phyloP scores from a whole-genome alignment of 2,797 vertebrate genomes.

The Chelonia mydas region DNA sequence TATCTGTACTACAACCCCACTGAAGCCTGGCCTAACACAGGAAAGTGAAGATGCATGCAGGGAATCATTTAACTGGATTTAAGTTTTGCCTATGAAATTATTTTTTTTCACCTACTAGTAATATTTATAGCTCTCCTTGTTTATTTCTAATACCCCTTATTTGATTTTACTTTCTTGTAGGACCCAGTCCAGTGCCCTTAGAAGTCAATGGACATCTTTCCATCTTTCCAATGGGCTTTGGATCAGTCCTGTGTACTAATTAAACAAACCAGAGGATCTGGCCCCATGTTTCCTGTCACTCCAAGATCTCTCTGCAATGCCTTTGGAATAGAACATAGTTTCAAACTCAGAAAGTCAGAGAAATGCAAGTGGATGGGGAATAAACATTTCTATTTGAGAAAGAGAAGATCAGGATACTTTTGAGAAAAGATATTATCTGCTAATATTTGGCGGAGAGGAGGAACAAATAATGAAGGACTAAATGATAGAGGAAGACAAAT shows the following conservation, averaged over 20 bases:
- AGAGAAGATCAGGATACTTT: not conserved
- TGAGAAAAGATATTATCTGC: not conserved
- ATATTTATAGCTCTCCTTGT: not conserved
- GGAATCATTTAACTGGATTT: not conserved
- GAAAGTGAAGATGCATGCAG: not conserved
- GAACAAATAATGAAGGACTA: not conserved
- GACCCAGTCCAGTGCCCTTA: not conserved
- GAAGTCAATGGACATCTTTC: not conserved
- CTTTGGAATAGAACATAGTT: not conserved
- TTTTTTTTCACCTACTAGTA: not conserved
- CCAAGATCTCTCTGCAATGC: not conserved
- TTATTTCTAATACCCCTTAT: not conserved
- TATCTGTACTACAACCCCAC: not conserved
- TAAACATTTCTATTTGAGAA: not conserved
- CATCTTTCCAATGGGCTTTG: not conserved
- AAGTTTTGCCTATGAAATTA: not conserved
- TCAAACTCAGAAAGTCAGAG: not conserved
- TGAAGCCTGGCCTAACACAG: not conserved
- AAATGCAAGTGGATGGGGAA: not conserved
- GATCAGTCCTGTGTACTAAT: not conserved
- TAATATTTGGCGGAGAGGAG: not conserved
- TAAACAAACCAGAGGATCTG: not conserved
- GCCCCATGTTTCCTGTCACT: not conserved
- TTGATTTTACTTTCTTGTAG: not conserved
- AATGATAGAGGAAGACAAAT: not conserved